Base-by-base conservation (phyloP, 2,797 vertebrate species). In the Meriones psammophilus region DNA sequence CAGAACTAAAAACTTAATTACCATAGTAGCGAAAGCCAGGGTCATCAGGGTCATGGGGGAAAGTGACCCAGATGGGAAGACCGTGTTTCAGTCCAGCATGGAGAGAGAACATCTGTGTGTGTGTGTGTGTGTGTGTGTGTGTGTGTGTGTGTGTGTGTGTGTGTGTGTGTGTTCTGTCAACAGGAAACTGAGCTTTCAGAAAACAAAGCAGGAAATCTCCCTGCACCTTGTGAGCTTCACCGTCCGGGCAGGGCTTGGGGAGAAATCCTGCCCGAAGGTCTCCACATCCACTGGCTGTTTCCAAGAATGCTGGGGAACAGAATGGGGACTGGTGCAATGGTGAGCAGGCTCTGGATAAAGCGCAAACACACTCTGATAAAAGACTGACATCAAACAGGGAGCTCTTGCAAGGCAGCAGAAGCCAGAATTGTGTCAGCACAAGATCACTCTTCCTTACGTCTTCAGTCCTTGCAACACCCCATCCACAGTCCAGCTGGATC, bases 181-280 rank as follows among this genome's bases (percentile, higher is more conserved):
- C 4, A 95, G 83, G 90, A 74, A 39, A 87, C 92, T 90, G 73
- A 94, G 91, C 60, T 95, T 94, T 87, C 90, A 62, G 64, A 96
- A 95, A 97, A 96, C 91, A 92, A 83, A 88, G 91, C 74, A 97
- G 95, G 92, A 96, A 97, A 83, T 92, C 89, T 97, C 94, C 89
- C 80, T 36, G 86, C 91, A 95, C 79, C 94, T 88, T 20, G 28
- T 77, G 81, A 90, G 85, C 96, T 97, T 96, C 93, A 95, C 94
- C 87, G 95, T 96, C 84, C 94, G 95, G 92, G 92, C 96, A 79
- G 60, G 77, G 96, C 76, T 95, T 94, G 92, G 96, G 96, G 97
- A 94, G 96, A 97, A 97, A 97, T 83, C 71, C 60, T 97, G 94
- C 50, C 92, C 93, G 39, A 56, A 62, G 73, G 73, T 95, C 79